A percentile compares a stretch with the other conserved stretches of the same genome.
phyloP scores from a whole-genome alignment of 2,888 invertebrate species.

The Neoascia interrupta region DNA sequence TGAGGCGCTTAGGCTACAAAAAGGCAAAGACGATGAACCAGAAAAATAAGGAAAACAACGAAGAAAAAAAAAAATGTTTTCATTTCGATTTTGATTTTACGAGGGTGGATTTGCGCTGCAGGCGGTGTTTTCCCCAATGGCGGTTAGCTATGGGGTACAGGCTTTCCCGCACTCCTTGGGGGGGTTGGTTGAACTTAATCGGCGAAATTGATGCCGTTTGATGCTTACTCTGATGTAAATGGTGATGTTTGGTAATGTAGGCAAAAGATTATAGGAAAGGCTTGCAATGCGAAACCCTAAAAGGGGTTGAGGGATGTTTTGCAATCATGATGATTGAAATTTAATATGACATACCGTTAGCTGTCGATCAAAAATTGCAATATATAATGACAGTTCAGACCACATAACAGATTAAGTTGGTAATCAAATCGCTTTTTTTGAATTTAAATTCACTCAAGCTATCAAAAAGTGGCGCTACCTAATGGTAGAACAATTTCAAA shows the following conservation, averaged over 20 bases:
- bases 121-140: slow-evolving; percentile 21
- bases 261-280: slow-evolving; percentile 60
- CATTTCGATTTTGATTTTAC: slow-evolving; percentile 55
- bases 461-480: too few species aligned
- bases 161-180: slow-evolving; percentile 4
- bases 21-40: neutral
- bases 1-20: slow-evolving; percentile 3
- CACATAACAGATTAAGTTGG: too few species aligned
- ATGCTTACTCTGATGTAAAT: slow-evolving; percentile 52
- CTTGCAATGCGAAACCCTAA: too few species aligned
- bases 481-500: too few species aligned
- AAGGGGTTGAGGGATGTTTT: too few species aligned
- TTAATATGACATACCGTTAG: too few species aligned
- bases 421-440: too few species aligned
- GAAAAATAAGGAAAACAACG: neutral
- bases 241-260: slow-evolving; percentile 50
- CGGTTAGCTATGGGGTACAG: neutral
- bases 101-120: slow-evolving; percentile 46
- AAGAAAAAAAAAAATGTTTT: slow-evolving; percentile 28
- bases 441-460: too few species aligned
- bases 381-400: too few species aligned
- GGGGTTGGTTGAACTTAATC: slow-evolving; percentile 57
- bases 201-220: slow-evolving; percentile 63
- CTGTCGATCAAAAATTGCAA: too few species aligned
- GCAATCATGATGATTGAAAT: too few species aligned